Evolutionary conservation across 2,888 invertebrate species (phyloP).

Genomic region (Caenorhabditis auriculariae): DNA sequence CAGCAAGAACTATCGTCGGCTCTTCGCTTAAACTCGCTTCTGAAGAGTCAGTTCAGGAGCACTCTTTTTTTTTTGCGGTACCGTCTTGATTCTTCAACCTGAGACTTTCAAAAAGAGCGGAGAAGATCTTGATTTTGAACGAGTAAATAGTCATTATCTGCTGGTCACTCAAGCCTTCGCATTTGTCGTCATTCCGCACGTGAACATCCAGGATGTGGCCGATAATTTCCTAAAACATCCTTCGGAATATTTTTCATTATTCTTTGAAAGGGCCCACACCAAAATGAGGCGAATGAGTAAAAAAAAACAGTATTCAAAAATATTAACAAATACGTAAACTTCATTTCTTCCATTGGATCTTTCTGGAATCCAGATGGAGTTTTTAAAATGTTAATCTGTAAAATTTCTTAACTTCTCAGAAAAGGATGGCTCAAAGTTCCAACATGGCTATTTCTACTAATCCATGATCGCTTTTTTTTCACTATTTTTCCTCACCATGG

Average conservation of each 20-base stretch:
- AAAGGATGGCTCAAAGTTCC: too few relatives aligned
- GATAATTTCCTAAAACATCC: conserved; percentile 7
- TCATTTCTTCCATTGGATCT: too few relatives aligned
- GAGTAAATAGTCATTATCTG: conserved; percentile 4
- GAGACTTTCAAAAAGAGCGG: conserved; percentile 27
- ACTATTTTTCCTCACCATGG: conserved; percentile 21
- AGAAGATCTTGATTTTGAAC: conserved; percentile 37
- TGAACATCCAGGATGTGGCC: neutral
- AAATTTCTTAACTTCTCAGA: too few relatives aligned
- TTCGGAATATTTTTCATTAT: neutral
- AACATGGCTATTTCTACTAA: neutral
- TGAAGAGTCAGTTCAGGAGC: neutral
- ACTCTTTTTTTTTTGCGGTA: neutral
- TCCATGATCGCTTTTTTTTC: neutral
- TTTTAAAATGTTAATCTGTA: too few relatives aligned
- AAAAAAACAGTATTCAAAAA: too few relatives aligned
- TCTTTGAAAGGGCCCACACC: neutral
- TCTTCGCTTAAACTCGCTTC: too few relatives aligned
- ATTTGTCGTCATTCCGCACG: neutral
- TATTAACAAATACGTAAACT: too few relatives aligned
- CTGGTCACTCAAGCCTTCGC: neutral
- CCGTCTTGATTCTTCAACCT: neutral
- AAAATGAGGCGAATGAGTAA: too few relatives aligned
- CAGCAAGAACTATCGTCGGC: conserved; percentile 21
- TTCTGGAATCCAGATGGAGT: too few relatives aligned